These are phyloP conservation scores for Melospiza georgiana DNA, from an alignment of 2,113 vertebrate species.

Conservation along the genomic window DNA sequence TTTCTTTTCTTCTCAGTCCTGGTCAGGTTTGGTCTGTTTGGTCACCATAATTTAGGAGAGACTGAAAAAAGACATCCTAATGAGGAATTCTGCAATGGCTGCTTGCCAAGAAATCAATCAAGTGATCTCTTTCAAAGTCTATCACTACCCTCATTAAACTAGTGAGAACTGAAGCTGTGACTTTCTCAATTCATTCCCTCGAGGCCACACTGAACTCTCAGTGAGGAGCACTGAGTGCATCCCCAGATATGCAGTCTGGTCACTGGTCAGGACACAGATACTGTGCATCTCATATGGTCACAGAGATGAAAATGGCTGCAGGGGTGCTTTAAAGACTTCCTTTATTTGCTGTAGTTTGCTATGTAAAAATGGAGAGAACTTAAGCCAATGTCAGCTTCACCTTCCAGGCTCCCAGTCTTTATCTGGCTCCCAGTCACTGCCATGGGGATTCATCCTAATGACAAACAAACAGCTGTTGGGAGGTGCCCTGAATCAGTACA, in stretches of 20 bases:
- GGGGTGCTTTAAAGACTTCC: not conserved
- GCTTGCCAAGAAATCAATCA: conserved; percentile 44
- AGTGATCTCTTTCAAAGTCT: conserved; percentile 22
- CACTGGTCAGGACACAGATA: not conserved
- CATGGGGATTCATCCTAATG: not conserved
- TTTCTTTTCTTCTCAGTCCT: not conserved
- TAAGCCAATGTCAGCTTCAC: not conserved
- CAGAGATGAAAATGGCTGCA: not conserved
- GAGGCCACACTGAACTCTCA: not conserved
- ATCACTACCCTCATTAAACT: conserved; percentile 55
- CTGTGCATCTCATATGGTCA: not conserved
- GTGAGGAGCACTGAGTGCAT: not conserved
- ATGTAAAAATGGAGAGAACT: not conserved
- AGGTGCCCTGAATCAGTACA: not conserved
- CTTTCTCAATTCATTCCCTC: conserved; percentile 15
- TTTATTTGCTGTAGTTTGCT: not conserved
- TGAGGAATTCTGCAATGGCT: conserved; percentile 26
- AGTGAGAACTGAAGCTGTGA: conserved; percentile 24
- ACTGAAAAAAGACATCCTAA: conserved; percentile 15
- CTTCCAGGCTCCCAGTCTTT: not conserved
- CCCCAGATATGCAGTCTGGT: not conserved
- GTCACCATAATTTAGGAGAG: not conserved
- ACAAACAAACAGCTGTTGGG: not conserved
- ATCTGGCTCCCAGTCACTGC: not conserved
- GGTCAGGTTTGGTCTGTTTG: not conserved